These are phyloP conservation scores for Scaptomyza hsui DNA, from an alignment of 1,140 invertebrate genomes.

Conservation along the genomic window DNA sequence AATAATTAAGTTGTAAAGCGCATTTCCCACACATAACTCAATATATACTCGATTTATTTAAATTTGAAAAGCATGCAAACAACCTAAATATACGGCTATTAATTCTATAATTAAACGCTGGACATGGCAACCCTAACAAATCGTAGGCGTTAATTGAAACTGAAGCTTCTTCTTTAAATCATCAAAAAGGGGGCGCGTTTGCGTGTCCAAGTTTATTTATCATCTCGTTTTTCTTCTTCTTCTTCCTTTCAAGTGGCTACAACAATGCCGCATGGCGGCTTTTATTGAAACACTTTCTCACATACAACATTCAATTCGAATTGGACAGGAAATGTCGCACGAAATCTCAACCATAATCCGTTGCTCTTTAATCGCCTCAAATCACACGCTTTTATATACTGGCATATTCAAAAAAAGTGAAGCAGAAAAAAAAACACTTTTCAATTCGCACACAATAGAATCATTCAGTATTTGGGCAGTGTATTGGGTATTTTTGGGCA, in stretches of 20 bases:
- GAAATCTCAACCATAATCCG: conserved; percentile 64
- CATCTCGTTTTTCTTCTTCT: neutral
- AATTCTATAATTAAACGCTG: conserved; percentile 48
- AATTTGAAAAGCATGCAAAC: conserved; percentile 20
- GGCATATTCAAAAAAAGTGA: conserved; percentile 65
- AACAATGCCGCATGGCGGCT: conserved; percentile 35
- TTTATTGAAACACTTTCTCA: conserved; percentile 29
- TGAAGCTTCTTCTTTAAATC: conserved; percentile 13
- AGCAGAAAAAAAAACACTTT: conserved; percentile 40
- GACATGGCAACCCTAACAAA: conserved; percentile 61
- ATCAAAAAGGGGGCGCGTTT: conserved; percentile 51
- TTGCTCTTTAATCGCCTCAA: conserved; percentile 57
- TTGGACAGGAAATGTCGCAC: conserved; percentile 63
- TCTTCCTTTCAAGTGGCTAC: conserved; percentile 43
- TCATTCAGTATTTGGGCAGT: conserved; percentile 52
- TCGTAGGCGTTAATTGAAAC: conserved; percentile 57
- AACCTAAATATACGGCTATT: neutral
- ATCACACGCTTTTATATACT: conserved; percentile 64
- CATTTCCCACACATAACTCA: conserved; percentile 48
- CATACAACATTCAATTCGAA: conserved; percentile 23
- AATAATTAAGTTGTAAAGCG: conserved; percentile 45
- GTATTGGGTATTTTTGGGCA: conserved; percentile 50
- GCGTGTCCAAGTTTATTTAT: conserved; percentile 44
- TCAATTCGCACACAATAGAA: conserved; percentile 71
- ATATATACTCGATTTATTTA: conserved; percentile 60